Percentiles rank a stretch among this genome's conserved stretches.
phyloP scores from a whole-genome alignment of 2,797 vertebrate genomes.

The Gymnoscopelus microlampas region DNA sequence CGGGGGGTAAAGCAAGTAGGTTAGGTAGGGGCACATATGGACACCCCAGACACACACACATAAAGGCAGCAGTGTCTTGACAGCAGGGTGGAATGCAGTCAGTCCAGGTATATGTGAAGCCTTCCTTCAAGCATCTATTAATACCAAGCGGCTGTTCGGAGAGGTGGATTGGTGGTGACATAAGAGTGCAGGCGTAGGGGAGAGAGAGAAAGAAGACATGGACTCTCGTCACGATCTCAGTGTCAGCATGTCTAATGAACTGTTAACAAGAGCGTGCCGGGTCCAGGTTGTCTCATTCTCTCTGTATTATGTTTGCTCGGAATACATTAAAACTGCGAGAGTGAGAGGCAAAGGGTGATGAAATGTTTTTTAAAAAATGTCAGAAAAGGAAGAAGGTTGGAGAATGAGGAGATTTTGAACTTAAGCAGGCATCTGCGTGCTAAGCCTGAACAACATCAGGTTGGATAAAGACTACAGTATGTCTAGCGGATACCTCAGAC shows the following conservation, averaged over 20 bases:
- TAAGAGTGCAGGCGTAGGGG: conserved; percentile 5
- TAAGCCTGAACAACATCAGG: conserved; percentile 52
- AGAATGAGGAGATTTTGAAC: conserved; percentile 36
- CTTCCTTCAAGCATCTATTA: conserved; percentile 53
- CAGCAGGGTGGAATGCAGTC: conserved; percentile 65
- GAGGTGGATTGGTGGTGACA: neutral
- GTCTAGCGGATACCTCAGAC: conserved; percentile 54
- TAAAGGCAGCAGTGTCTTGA: neutral
- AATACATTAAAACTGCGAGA: conserved; percentile 52
- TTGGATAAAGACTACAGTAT: conserved; percentile 57
- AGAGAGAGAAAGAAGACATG: conserved; percentile 24
- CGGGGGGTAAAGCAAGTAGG: neutral
- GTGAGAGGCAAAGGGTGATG: too few relatives aligned
- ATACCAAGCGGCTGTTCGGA: conserved; percentile 33
- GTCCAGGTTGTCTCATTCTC: conserved; percentile 37
- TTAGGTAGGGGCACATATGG: too few relatives aligned
- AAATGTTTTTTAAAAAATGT: too few relatives aligned
- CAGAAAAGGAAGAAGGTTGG: conserved; percentile 56
- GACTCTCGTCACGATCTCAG: conserved; percentile 41
- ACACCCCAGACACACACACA: neutral
- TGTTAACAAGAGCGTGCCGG: conserved; percentile 48
- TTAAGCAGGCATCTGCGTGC: conserved; percentile 59
- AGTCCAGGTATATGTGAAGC: conserved; percentile 52
- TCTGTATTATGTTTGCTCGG: conserved; percentile 53
- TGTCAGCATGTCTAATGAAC: conserved; percentile 62